A percentile compares a stretch with the other conserved stretches of the same genome.
Conservation (phyloP, 2,113 vertebrate genomes). For the Vulpes ferrilata region DNA sequence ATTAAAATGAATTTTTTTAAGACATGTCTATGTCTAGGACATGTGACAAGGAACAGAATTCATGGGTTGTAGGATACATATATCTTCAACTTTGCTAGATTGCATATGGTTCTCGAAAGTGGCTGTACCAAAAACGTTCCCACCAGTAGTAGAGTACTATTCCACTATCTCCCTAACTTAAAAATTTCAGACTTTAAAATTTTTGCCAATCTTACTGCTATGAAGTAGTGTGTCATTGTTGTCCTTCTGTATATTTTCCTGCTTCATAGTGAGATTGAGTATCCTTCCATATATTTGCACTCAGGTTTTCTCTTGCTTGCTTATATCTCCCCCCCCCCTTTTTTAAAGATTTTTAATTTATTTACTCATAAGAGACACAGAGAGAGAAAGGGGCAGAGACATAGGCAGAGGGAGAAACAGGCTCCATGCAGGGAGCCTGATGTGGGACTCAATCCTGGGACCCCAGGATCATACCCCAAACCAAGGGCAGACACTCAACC, state of each 20-base stretch:
- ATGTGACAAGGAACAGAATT: not conserved
- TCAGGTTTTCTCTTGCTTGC: constrained; percentile 14
- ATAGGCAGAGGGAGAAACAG: no score
- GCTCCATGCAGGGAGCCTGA: no score
- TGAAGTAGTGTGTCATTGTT: not conserved
- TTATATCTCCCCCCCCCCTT: not conserved
- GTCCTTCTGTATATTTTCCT: not conserved
- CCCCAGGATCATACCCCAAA: no score
- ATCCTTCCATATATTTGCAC: not conserved
- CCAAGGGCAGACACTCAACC: no score
- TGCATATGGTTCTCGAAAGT: not conserved
- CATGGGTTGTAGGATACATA: not conserved
- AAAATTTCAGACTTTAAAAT: not conserved
- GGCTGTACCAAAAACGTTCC: not conserved
- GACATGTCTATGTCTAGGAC: not conserved
- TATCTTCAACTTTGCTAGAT: not conserved
- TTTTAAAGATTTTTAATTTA: no score
- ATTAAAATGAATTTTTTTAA: not conserved
- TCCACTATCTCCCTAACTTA: not conserved
- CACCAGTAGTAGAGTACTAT: not conserved
- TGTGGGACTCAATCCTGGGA: no score
- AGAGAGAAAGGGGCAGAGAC: no score
- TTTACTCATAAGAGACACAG: no score
- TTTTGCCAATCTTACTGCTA: not conserved
- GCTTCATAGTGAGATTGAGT: not conserved